A percentile compares a stretch with the other conserved stretches of the same genome.
Conservation (phyloP, 1,140 invertebrate genomes). For the Oppia nitens region DNA sequence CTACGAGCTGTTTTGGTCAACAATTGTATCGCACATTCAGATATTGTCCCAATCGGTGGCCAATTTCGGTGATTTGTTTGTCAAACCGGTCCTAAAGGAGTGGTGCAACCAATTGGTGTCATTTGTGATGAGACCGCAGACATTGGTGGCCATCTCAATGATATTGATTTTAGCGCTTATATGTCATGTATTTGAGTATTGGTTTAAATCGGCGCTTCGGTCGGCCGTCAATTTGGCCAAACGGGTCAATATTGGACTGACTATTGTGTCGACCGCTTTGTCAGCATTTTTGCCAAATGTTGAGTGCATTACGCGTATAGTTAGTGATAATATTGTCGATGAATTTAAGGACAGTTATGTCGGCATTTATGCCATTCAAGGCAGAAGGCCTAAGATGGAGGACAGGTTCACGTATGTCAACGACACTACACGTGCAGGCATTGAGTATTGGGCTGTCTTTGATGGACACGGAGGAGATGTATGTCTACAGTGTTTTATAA, state of each 20-base stretch:
- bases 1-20: background rate
- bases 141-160: constrained; percentile 44
- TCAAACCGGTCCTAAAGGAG: background rate
- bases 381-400: constrained; percentile 74
- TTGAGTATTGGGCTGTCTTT: constrained; percentile 76
- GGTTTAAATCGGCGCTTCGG: constrained; percentile 1
- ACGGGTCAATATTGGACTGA: background rate
- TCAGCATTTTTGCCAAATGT: background rate
- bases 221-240: background rate
- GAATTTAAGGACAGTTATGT: constrained; percentile 50
- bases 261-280: background rate
- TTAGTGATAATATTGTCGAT: constrained; percentile 48
- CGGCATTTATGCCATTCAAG: constrained; percentile 73
- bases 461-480: constrained; percentile 87
- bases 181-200: constrained; percentile 14
- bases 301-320: background rate
- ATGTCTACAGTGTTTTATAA: constrained; percentile 19
- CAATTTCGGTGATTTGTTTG: background rate
- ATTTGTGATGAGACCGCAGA: constrained; percentile 47
- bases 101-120: background rate
- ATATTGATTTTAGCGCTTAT: constrained; percentile 42
- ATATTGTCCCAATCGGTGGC: background rate
- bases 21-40: background rate
- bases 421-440: constrained; percentile 37
- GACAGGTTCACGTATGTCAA: constrained; percentile 53